These are phyloP conservation scores for Drosophila parvula DNA, from an alignment of 1,140 invertebrate species.

Conservation along the genomic window DNA sequence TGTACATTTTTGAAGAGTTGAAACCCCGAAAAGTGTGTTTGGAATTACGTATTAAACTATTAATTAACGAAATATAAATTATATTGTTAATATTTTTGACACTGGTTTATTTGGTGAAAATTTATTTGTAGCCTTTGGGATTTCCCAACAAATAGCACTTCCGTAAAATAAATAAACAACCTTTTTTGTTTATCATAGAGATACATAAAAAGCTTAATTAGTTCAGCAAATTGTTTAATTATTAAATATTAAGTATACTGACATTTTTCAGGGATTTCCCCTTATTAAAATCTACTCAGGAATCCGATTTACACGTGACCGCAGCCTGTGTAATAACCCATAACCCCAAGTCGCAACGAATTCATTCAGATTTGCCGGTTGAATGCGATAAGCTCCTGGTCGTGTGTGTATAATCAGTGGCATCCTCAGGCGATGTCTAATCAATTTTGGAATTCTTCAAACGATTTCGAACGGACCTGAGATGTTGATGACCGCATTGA, in stretches of 20 bases:
- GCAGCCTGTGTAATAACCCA: conserved; percentile 6
- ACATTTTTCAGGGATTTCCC: conserved; percentile 6
- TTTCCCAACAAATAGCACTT: too few species aligned
- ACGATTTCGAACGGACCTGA: conserved; percentile 7
- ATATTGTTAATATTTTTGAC: neutral
- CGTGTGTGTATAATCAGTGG: conserved; percentile 17
- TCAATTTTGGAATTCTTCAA: conserved; percentile 41
- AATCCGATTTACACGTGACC: conserved; percentile 18
- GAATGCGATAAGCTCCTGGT: neutral
- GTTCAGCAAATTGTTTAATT: too few species aligned
- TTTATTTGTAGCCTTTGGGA: too few species aligned
- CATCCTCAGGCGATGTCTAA: conserved; percentile 19
- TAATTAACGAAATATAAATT: neutral
- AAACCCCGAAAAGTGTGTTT: neutral
- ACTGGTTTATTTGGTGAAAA: too few species aligned
- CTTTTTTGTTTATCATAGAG: neutral
- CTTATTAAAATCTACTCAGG: conserved; percentile 1
- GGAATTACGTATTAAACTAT: too few species aligned
- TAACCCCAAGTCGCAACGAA: neutral
- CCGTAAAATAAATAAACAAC: neutral
- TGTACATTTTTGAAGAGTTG: neutral
- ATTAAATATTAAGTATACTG: neutral
- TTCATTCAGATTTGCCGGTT: conserved; percentile 32
- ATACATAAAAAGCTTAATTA: neutral
- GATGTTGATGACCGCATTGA: conserved; percentile 26